These are phyloP conservation scores for Orthosia gothica DNA, from an alignment of 2,888 invertebrate species.

Conservation along the genomic window DNA sequence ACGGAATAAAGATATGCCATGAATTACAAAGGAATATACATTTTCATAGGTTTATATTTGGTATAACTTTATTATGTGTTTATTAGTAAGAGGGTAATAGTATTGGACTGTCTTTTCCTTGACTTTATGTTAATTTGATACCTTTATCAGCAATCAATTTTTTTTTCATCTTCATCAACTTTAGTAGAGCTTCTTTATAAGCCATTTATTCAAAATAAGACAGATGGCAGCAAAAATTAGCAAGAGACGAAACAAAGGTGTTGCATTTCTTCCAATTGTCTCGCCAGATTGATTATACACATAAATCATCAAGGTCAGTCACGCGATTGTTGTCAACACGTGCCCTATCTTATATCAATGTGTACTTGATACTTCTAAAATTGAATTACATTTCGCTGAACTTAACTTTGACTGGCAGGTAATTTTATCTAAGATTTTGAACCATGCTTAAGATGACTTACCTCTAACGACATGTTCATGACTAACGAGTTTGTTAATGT, in stretches of 20 bases:
- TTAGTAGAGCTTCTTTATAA: not conserved
- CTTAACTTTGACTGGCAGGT: not conserved
- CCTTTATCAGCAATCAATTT: too few species aligned
- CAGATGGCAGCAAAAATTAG: not conserved
- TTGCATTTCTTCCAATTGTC: slow-evolving; percentile 17
- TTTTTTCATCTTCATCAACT: too few species aligned
- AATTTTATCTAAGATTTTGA: not conserved
- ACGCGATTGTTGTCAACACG: slow-evolving; percentile 17
- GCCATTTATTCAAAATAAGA: not conserved
- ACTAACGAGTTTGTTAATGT: too few species aligned
- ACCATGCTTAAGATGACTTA: too few species aligned
- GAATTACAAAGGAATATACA: too few species aligned
- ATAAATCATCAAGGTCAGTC: slow-evolving; percentile 8
- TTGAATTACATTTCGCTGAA: not conserved
- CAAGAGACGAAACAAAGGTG: not conserved
- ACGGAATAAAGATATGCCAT: too few species aligned
- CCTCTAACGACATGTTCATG: too few species aligned
- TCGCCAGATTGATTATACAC: not conserved
- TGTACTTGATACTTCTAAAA: not conserved
- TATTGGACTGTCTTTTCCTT: too few species aligned
- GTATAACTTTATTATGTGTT: too few species aligned
- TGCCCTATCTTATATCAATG: not conserved
- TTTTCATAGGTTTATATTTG: too few species aligned
- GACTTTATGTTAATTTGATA: too few species aligned
- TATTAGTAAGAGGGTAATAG: too few species aligned